These are phyloP conservation scores for Drosophila flavopinicola DNA, from an alignment of 2,888 invertebrate species.

Conservation along the genomic window DNA sequence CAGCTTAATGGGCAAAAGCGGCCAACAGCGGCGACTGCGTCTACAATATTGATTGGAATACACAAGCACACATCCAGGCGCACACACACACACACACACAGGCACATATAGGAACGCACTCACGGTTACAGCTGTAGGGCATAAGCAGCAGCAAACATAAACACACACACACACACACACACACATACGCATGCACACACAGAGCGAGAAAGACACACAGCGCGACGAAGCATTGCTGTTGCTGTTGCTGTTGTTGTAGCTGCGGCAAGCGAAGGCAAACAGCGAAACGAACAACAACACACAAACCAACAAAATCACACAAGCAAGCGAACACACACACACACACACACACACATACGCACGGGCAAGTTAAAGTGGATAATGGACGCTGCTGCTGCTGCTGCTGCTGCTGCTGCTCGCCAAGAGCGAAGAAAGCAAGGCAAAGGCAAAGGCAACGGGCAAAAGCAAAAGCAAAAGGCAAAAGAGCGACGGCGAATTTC, in stretches of 20 bases:
- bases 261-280: conserved; percentile 71
- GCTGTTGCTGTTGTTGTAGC: conserved; percentile 33
- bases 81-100: conserved; percentile 17
- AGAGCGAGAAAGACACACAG: conserved; percentile 24
- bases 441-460: conserved; percentile 23
- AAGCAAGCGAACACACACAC: conserved; percentile 18
- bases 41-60: conserved; percentile 79
- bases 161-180: conserved; percentile 46
- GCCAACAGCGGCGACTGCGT: conserved; percentile 71
- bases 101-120: conserved; percentile 27
- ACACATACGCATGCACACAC: conserved; percentile 37
- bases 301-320: conserved; percentile 37
- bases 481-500: conserved; percentile 50
- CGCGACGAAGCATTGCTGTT: conserved; percentile 47
- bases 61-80: conserved; percentile 40
- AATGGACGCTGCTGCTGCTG: conserved; percentile 60
- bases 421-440: conserved; percentile 25
- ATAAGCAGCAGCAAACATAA: conserved; percentile 48
- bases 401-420: conserved; percentile 21
- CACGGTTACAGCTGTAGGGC: conserved; percentile 60
- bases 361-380: conserved; percentile 75
- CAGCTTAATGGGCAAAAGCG: conserved; percentile 78
- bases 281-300: conserved; percentile 72
- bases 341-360: conserved; percentile 18
- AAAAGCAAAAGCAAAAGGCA: conserved; percentile 36